phyloP scores from a whole-genome alignment of 2,113 vertebrate genomes.

The Oreotrochilus melanogaster region DNA sequence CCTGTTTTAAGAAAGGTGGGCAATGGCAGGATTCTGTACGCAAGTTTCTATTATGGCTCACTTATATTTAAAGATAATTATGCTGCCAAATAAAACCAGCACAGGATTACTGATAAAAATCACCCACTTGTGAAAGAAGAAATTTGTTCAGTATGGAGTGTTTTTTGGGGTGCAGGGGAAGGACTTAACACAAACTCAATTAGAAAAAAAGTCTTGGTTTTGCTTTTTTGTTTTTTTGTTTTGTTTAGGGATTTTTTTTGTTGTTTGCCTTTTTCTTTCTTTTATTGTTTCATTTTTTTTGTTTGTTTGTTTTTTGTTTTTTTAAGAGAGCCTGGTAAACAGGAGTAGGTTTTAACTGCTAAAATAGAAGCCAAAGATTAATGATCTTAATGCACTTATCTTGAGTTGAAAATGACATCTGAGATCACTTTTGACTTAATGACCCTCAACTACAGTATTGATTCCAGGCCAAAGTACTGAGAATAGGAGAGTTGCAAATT shows the following conservation, averaged over 20 bases:
- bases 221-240: too few relatives aligned
- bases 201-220: not conserved
- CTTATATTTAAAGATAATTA: not conserved
- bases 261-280: not conserved
- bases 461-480: constrained; percentile 35
- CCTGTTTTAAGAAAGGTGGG: not conserved
- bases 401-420: constrained; percentile 45
- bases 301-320: too few relatives aligned
- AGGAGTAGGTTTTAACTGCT: not conserved
- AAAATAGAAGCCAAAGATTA: not conserved
- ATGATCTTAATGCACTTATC: constrained; percentile 7
- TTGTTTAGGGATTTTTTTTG: too few relatives aligned
- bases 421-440: constrained; percentile 45
- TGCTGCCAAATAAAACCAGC: not conserved
- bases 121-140: not conserved
- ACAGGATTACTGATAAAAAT: not conserved
- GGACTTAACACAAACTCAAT: not conserved
- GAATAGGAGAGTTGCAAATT: not conserved
- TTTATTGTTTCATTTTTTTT: not conserved
- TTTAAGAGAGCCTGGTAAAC: not conserved
- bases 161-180: too few relatives aligned
- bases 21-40: not conserved
- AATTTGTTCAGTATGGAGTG: not conserved
- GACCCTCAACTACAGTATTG: not conserved
- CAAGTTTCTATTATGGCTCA: not conserved